These are phyloP conservation scores for Chouioia cunea DNA, from an alignment of 2,888 invertebrate species.

Conservation along the genomic window DNA sequence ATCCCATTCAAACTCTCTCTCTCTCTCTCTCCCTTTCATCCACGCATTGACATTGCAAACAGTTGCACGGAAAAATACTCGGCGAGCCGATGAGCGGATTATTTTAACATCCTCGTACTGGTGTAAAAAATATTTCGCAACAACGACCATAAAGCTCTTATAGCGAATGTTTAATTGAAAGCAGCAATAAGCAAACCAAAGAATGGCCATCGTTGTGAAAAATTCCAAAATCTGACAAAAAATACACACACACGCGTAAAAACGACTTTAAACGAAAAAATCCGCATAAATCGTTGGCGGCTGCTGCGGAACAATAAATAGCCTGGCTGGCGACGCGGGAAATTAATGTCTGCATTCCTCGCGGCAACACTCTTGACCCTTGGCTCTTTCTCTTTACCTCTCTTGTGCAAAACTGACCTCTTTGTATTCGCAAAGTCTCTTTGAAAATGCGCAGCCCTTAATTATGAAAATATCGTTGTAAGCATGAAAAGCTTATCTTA, in stretches of 20 bases:
- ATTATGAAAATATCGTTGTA: constrained; percentile 17
- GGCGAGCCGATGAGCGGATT: too few species aligned
- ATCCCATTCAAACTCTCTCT: too few species aligned
- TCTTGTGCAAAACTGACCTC: not conserved
- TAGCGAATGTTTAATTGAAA: too few species aligned
- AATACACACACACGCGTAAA: not conserved
- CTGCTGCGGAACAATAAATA: constrained; percentile 30
- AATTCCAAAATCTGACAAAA: constrained; percentile 10
- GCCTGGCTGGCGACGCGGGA: constrained; percentile 28
- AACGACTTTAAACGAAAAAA: not conserved
- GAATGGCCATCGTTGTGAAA: not conserved
- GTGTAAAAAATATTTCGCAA: too few species aligned
- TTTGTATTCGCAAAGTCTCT: constrained; percentile 14
- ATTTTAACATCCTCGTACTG: too few species aligned
- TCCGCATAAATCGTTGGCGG: not conserved
- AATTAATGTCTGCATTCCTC: constrained; percentile 27
- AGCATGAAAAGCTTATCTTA: not conserved
- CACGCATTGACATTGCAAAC: too few species aligned
- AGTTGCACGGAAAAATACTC: too few species aligned
- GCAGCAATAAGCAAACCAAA: not conserved
- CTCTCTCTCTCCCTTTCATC: too few species aligned
- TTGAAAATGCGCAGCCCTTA: not conserved
- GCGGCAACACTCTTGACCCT: constrained; percentile 27
- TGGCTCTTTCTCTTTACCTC: not conserved
- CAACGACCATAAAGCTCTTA: too few species aligned